Base-by-base conservation (phyloP, 2,888 invertebrate species). In the Platynereis dumerilii region DNA sequence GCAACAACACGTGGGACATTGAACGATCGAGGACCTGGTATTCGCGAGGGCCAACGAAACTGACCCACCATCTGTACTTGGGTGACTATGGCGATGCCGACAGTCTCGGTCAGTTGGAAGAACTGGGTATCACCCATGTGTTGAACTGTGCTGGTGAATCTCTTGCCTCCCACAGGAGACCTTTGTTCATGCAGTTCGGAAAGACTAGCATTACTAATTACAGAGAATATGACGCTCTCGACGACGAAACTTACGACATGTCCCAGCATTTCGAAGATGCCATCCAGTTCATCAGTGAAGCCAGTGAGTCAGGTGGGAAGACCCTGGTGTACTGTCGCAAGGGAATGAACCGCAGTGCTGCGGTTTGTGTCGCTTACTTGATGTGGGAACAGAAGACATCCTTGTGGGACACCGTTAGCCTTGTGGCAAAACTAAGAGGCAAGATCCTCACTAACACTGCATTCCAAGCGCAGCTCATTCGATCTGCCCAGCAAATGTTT, bases 321-420 rank as follows among this genome's bases (percentile, higher is more conserved):
- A 69, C 62, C 28, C 45, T 72, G 57, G 69, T 72, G 2, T 69
- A 72, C 56, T 72, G 72, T 62, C 67, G 66, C n/a, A 65, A 71
- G 42, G 70, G 72, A 0, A 59, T 72, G 44, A 72, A 72, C 61
- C 57, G 72, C 0, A 72, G 72, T 45, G 68, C 60, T 22, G 67
- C 70, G 22, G 52, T 72, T 7, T 72, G 72, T 48, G 52, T 67
- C 5, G 72, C 72, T n/a, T 70, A 72, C 52, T 12, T 69, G 34
- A 66, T 72, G 61, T 59, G 57, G 27, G 24, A 60, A 27, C 42
- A 60, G 20, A 42, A 64, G 34, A 42, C 61, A 22, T 64, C 63
- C 24, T 58, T 72, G 29, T 28, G 68, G 52, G 44, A 65, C 12
- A 65, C 68, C 0, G 57, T 70, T 39, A 52, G 64, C 20, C 48